Percentiles rank a stretch among this genome's conserved stretches.
These are phyloP conservation scores for Hydroisotoma schaefferi DNA, from an alignment of 2,888 invertebrate genomes.

Conservation along the genomic window DNA sequence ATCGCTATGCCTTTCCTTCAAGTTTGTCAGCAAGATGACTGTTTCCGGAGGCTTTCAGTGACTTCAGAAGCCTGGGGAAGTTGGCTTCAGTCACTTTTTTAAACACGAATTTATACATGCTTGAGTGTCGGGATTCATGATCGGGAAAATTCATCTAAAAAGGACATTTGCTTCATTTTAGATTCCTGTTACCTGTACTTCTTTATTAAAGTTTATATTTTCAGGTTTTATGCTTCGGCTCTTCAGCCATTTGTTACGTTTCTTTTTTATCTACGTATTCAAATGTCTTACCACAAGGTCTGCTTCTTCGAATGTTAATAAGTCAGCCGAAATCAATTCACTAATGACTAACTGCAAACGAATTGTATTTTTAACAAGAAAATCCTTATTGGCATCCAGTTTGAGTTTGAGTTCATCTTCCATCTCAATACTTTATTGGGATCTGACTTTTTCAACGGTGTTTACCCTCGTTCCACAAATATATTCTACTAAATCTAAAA, in stretches of 20 bases:
- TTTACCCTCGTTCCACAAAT: too few species aligned
- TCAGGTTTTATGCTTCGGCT: too few species aligned
- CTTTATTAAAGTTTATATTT: not conserved
- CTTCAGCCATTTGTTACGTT: too few species aligned
- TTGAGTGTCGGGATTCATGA: constrained; percentile 20
- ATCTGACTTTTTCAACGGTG: too few species aligned
- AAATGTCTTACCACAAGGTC: constrained; percentile 24
- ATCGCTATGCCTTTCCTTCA: too few species aligned
- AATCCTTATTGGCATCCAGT: not conserved
- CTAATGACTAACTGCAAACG: constrained; percentile 30
- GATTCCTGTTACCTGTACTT: not conserved
- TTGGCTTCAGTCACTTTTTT: not conserved
- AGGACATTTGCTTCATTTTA: not conserved
- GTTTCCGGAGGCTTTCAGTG: constrained; percentile 23
- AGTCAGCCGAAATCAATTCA: constrained; percentile 29
- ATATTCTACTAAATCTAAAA: too few species aligned
- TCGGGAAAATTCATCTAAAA: constrained; percentile 17
- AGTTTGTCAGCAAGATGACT: constrained; percentile 20
- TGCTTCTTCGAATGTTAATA: constrained; percentile 31
- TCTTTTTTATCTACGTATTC: not conserved
- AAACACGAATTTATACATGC: constrained; percentile 23
- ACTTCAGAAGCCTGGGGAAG: constrained; percentile 17
- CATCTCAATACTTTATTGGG: not conserved
- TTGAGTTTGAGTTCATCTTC: not conserved
- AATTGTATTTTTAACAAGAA: constrained; percentile 13